These are phyloP conservation scores for Spodoptera littoralis DNA, from an alignment of 2,888 invertebrate genomes.

Conservation along the genomic window DNA sequence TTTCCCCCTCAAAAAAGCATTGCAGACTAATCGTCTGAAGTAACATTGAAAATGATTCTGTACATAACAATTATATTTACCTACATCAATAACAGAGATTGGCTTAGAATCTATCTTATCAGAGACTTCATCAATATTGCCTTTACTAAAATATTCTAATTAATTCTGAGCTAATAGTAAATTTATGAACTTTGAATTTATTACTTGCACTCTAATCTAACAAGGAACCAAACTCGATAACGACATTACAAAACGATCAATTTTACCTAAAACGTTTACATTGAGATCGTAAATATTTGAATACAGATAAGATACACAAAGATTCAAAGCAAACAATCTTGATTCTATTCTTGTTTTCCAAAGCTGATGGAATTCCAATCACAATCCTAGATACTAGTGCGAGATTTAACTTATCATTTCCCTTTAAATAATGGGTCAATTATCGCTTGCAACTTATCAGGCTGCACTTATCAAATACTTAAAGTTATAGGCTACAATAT, in stretches of 20 bases:
- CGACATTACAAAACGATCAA: slow-evolving; percentile 32
- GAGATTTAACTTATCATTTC: slow-evolving; percentile 68
- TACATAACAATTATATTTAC: background rate
- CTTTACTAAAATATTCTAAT: slow-evolving; percentile 30
- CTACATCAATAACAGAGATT: background rate
- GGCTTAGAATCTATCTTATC: background rate
- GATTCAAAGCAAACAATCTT: slow-evolving; percentile 32
- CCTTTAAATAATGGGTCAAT: slow-evolving; percentile 78
- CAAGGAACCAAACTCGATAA: slow-evolving; percentile 29
- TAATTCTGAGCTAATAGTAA: slow-evolving; percentile 8
- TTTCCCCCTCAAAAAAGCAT: too few relatives aligned
- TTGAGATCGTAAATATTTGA: slow-evolving; percentile 43
- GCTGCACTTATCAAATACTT: slow-evolving; percentile 73
- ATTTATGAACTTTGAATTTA: slow-evolving; percentile 24
- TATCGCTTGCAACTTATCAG: slow-evolving; percentile 73
- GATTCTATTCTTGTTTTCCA: slow-evolving; percentile 45
- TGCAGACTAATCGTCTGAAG: too few relatives aligned
- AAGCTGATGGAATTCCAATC: slow-evolving; percentile 57
- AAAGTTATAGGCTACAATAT: slow-evolving; percentile 56
- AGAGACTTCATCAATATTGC: slow-evolving; percentile 7
- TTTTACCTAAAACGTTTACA: slow-evolving; percentile 33
- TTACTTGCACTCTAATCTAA: slow-evolving; percentile 31
- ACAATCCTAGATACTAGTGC: slow-evolving; percentile 51
- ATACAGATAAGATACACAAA: slow-evolving; percentile 35
- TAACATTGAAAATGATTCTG: too few relatives aligned